Percentiles rank a stretch among this genome's conserved stretches.
Conservation (phyloP, 2,888 invertebrate species). For the Agonopterix arenella region DNA sequence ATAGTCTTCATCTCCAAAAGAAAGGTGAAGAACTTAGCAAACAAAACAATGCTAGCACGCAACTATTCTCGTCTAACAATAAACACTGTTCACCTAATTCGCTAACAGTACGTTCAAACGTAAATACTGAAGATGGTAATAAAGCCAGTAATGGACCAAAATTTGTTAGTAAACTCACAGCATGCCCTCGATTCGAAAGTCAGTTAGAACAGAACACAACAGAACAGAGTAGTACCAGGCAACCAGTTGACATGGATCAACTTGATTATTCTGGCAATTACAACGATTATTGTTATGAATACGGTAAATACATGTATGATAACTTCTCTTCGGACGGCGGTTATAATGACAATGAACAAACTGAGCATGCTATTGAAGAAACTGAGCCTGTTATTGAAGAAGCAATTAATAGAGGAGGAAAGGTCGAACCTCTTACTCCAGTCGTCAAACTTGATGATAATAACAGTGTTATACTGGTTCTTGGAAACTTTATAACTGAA, state of each 20-base stretch:
- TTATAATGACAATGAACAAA: background rate
- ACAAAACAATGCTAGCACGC: too few species aligned
- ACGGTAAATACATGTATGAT: background rate
- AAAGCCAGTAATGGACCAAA: constrained; percentile 18
- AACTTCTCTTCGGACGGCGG: background rate
- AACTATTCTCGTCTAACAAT: too few species aligned
- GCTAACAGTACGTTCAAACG: background rate
- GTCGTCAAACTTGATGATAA: background rate
- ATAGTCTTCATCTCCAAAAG: constrained; percentile 16
- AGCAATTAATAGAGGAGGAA: background rate
- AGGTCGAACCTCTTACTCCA: too few species aligned
- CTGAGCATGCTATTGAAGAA: constrained; percentile 4
- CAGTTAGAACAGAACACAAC: background rate
- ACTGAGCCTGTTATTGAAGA: constrained; percentile 4
- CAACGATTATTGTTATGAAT: constrained; percentile 9
- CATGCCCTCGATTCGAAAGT: constrained; percentile 27
- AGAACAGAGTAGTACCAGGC: background rate
- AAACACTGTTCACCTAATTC: too few species aligned
- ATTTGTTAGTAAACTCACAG: constrained; percentile 35
- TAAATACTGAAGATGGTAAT: background rate
- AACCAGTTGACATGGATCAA: constrained; percentile 7
- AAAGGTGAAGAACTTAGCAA: background rate
- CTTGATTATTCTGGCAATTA: constrained; percentile 9
- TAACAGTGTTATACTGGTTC: background rate
- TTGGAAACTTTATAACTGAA: constrained; percentile 21